Base-by-base conservation (phyloP, 2,797 vertebrate genomes). In the Sebastiscus albofasciatus region DNA sequence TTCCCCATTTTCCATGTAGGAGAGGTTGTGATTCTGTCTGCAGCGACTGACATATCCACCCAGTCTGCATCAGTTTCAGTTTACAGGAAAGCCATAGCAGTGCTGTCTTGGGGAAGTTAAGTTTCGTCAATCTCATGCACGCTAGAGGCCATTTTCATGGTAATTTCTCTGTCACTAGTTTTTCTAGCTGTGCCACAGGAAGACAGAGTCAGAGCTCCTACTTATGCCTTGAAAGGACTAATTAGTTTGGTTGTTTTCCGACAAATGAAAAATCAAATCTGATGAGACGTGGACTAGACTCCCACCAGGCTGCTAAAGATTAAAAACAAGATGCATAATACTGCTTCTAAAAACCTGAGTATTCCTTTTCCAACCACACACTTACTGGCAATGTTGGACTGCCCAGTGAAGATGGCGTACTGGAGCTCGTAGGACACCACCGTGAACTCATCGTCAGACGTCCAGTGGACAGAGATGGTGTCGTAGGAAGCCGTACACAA, bases 361-460 rank as follows among this genome's bases (percentile, higher is more conserved):
- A 20, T 34, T 39, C 3, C 13, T 14, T 46, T 11, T 14, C 27
- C 31, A 10, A 1, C 16, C 39, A 4, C 18, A 24, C 93, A 98
- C 98, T 98, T 94, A 99, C 99, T 99, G 86, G 98, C 95, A 70
- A 99, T 96, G 26, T 99, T 99, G 62, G 98, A 97, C 92, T 99
- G 98, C 69, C 98, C 99, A 0, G 98, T 99, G 93, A 97, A 99
- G 91, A 99, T 99, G 85, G 98, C 97, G 16, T 99, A 99, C 89
- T 99, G 99, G n/a, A 99, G 96, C 92, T 99, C 98, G 0, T 99
- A 99, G n/a, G 98, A 99, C 42, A 98, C 96, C 64, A 99, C 97
- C 0, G 97, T 97, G 93, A 99, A 99, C 82, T 99, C 98, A 66
- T 99, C 98, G 54, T 99, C 99, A 0, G 99, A 99, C 0, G 97